These are phyloP conservation scores for Antitype chi DNA, from an alignment of 2,888 invertebrate genomes.

Conservation along the genomic window DNA sequence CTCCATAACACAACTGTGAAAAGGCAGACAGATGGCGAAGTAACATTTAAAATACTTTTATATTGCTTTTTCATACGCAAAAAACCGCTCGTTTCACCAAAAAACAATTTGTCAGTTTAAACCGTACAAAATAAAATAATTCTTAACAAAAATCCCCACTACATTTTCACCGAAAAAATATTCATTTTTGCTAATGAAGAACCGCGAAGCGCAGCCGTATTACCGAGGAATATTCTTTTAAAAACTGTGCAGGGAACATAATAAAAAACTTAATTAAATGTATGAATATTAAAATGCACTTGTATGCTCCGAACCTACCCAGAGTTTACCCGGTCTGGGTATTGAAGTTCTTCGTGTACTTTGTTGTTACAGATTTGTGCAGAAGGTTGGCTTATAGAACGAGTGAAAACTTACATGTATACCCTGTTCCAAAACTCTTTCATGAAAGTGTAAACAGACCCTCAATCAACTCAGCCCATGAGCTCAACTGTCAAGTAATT, in stretches of 20 bases:
- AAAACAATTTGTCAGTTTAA: constrained; percentile 3
- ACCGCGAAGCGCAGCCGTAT: background rate
- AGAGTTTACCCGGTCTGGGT: background rate
- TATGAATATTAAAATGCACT: constrained; percentile 41
- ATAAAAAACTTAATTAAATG: constrained; percentile 34
- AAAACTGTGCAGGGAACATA: constrained; percentile 26
- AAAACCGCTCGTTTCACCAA: background rate
- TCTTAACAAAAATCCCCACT: background rate
- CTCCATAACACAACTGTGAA: background rate
- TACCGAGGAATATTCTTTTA: constrained; percentile 19
- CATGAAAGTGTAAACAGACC: background rate
- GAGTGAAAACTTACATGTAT: background rate
- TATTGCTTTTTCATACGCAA: background rate
- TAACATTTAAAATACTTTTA: too few species aligned
- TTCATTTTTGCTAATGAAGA: constrained; percentile 32
- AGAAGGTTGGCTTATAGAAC: background rate
- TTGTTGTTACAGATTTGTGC: background rate
- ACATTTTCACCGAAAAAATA: constrained; percentile 11
- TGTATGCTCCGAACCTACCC: constrained; percentile 26
- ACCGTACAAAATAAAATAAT: background rate
- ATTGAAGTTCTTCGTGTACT: background rate
- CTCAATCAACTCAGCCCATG: background rate
- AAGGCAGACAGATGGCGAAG: background rate
- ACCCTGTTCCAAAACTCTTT: background rate
- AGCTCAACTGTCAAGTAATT: too few species aligned